Evolutionary conservation across 2,888 invertebrate species (phyloP).

Genomic region (Onthophagus sagittarius): DNA sequence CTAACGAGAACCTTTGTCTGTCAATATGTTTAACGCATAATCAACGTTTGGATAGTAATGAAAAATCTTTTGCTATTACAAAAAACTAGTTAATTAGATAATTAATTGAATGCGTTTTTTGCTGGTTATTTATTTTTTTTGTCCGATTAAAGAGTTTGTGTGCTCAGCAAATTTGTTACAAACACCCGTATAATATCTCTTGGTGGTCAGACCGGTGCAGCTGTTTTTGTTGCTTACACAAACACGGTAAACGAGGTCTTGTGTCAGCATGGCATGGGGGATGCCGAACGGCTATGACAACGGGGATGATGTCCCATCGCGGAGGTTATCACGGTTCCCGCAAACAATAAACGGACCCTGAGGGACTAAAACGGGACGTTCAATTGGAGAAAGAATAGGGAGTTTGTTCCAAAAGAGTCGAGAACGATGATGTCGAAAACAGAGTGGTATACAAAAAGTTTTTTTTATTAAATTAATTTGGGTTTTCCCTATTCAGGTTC

Average conservation of each 20-base stretch:
- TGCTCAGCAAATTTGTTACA: constrained; percentile 21
- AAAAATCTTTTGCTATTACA: no score
- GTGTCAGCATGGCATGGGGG: constrained; percentile 12
- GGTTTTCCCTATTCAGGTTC: not conserved
- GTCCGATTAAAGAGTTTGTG: not conserved
- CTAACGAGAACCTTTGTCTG: not conserved
- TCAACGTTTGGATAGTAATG: no score
- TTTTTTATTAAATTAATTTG: not conserved
- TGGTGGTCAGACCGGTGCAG: constrained; percentile 13
- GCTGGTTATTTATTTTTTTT: not conserved
- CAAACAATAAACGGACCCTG: not conserved
- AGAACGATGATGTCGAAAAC: not conserved
- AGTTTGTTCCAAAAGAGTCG: not conserved
- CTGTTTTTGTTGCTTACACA: constrained; percentile 30
- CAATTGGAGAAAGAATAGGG: not conserved
- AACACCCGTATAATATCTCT: constrained; percentile 16
- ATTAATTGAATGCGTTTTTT: no score
- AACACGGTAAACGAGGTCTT: constrained; percentile 27
- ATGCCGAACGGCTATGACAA: not conserved
- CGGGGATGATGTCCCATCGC: not conserved
- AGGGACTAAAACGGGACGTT: not conserved
- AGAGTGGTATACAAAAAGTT: not conserved
- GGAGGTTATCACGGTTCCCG: not conserved
- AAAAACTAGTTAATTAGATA: no score
- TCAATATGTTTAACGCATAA: not conserved